Evolutionary conservation across 2,113 vertebrate species (phyloP).

Genomic region (Talpa occidentalis): DNA sequence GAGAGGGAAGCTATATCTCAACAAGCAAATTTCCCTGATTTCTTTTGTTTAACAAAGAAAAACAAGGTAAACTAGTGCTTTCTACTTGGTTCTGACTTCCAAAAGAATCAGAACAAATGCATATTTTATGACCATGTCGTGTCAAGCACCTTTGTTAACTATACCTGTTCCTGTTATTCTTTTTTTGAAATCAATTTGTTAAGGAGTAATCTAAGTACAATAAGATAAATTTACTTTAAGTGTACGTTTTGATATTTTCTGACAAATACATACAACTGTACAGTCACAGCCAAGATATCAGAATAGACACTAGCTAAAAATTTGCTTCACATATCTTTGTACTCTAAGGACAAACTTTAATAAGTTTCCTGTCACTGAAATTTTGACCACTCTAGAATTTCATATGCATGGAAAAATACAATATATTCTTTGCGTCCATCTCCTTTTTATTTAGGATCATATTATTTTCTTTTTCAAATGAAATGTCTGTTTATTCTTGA

Average conservation of each 20-base stretch:
- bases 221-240: neutral
- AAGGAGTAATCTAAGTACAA: neutral
- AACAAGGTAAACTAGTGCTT: neutral
- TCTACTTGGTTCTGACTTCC: neutral
- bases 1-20: neutral
- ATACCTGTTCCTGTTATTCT: neutral
- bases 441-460: neutral
- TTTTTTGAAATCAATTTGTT: slow-evolving; percentile 1
- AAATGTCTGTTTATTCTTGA: neutral
- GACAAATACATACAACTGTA: neutral
- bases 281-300: neutral
- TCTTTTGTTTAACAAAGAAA: neutral
- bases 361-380: neutral
- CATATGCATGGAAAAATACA: neutral
- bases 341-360: neutral
- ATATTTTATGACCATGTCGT: neutral
- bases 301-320: neutral
- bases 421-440: neutral
- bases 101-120: neutral
- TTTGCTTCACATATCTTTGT: neutral
- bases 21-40: neutral
- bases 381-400: neutral
- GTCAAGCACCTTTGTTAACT: neutral
- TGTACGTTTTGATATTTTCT: neutral
- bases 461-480: neutral